phyloP scores from a whole-genome alignment of 92 coral and sea anemone genomes.

The Plumapathes pennacea region DNA sequence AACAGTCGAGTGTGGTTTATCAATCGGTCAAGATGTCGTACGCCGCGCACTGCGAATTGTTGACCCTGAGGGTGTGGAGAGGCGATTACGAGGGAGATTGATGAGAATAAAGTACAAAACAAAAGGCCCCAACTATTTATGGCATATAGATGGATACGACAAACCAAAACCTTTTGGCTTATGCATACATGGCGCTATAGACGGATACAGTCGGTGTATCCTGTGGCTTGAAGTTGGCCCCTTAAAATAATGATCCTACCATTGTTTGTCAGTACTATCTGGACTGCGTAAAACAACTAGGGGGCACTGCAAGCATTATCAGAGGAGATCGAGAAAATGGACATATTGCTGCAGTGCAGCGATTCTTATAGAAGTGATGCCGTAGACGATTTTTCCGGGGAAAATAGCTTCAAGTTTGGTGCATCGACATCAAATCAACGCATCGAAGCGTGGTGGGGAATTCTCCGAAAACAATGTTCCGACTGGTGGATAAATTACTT shows the following conservation, averaged over 20 bases:
- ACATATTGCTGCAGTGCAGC: conserved; percentile 24
- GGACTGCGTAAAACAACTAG: conserved; percentile 12
- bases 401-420: conserved; percentile 32
- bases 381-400: conserved; percentile 30
- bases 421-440: conserved; percentile 35
- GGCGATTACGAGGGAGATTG: neutral
- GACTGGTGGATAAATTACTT: conserved; percentile 23
- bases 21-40: conserved; percentile 32
- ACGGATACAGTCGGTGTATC: conserved; percentile 14
- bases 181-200: conserved; percentile 4
- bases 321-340: conserved; percentile 35
- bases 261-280: conserved; percentile 5
- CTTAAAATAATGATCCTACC: conserved; percentile 9
- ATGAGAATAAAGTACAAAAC: neutral
- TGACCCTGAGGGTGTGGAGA: conserved; percentile 38
- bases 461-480: conserved; percentile 10
- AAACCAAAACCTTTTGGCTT: conserved; percentile 14
- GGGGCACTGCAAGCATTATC: conserved; percentile 7
- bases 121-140: conserved; percentile 22
- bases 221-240: conserved; percentile 8
- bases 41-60: conserved; percentile 4
- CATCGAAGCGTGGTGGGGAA: conserved; percentile 48
- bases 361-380: conserved; percentile 24
- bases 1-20: neutral
- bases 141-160: conserved; percentile 16